Evolutionary conservation across 2,797 vertebrate species (phyloP).

Genomic region (Urosaurus nigricauda): DNA sequence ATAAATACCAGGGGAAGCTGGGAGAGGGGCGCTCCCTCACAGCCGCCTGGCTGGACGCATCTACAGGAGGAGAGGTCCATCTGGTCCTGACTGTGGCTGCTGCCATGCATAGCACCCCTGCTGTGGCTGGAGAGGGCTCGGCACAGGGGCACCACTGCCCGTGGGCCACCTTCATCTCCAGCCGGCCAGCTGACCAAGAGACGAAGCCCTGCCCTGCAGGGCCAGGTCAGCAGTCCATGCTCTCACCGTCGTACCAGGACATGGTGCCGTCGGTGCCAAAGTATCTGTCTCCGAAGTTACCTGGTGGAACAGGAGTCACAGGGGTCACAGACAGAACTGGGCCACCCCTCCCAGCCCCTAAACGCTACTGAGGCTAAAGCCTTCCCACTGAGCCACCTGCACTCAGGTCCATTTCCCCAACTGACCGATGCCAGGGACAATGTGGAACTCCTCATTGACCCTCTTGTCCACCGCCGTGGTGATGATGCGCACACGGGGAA

Average conservation of each 20-base stretch:
- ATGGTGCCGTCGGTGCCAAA: conserved; percentile 90
- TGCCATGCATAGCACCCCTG: not conserved
- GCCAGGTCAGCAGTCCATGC: conserved; percentile 83
- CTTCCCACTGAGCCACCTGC: no score
- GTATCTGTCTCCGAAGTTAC: conserved; percentile 93
- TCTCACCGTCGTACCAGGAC: conserved; percentile 85
- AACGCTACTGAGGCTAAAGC: not conserved
- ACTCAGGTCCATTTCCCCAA: rapidly evolving
- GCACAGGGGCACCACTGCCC: not conserved
- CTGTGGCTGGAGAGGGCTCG: not conserved
- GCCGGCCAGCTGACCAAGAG: not conserved
- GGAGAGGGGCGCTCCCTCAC: not conserved
- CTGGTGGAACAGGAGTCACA: conserved; percentile 66
- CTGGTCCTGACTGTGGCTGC: not conserved
- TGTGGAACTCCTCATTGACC: conserved; percentile 93
- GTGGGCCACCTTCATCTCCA: no score
- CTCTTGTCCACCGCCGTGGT: conserved; percentile 93
- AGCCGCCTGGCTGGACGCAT: not conserved
- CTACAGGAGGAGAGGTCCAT: not conserved
- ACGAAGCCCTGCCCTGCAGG: not conserved
- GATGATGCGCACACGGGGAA: conserved; percentile 90
- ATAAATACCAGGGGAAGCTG: not conserved
- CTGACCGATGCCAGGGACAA: conserved; percentile 93
- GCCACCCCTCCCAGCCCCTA: no score
- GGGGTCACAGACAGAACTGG: rapidly evolving